Evolutionary conservation across 1,140 invertebrate species (phyloP), one percentile per base, ranked within the genome.

Genomic region (Caenorhabditis tropicalis): DNA sequence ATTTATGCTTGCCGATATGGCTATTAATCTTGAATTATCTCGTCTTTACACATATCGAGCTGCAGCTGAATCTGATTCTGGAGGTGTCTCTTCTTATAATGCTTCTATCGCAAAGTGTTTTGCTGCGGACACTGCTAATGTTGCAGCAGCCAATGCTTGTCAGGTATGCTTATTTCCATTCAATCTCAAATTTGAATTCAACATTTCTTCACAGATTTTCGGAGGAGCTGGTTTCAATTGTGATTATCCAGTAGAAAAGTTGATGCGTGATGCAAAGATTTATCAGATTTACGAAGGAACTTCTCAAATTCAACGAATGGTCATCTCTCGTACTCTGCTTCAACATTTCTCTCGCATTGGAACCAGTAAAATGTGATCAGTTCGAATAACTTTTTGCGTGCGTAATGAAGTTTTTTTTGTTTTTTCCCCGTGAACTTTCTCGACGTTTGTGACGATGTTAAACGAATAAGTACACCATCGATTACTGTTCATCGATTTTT

Each of bases 201-300:
- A 31, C 2, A 24, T 36, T 21, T n/a, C 0, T 31, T 53, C 81
- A 9, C 79, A 97, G 93, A 94, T 98, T 65, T 98, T 98, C 92
- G 97, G 97, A 79, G 97, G 97, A 46, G 93, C 94, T 91, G 92
- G 97, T n/a, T 99, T 97, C 92, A 99, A 99, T 92, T 94, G 93
- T 58, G 97, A 99, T 83, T 99, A 99, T 92, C 97, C 98, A 1
- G 97, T 98, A 0, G 98, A 99, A 91, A 99, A 99, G 92, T 93
- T 99, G 16, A 98, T 99, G 96, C 93, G 97, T 85, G 98, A 99
- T 93, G 97, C 97, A 6, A 99, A 99, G 92, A 99, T 99, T 89
- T 98, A 95, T 92, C 96, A 98, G 92, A 98, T 99, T 86, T 99
- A 99, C 90, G 97, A 99, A 93, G 97, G 97, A 83, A 85, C 53